Evolutionary conservation across 2,797 vertebrate species (phyloP).

Genomic region (Anguilla anguilla): DNA sequence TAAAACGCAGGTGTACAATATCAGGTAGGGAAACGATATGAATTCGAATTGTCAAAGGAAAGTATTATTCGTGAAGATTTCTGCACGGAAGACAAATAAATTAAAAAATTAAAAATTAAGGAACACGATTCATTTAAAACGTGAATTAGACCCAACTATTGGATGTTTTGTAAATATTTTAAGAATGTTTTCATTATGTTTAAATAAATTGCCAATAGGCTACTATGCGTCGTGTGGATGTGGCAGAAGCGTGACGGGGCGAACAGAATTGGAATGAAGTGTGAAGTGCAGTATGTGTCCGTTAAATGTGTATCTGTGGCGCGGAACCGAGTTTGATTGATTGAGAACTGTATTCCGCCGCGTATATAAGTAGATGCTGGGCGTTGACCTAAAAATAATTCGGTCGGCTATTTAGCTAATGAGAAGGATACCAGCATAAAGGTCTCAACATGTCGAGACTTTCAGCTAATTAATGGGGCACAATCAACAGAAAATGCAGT

Average conservation of each 20-base stretch:
- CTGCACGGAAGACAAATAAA: neutral
- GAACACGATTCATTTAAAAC: neutral
- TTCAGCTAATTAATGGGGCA: slow-evolving; percentile 59
- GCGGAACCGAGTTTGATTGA: neutral
- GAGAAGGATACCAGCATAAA: slow-evolving; percentile 37
- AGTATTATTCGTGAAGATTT: neutral
- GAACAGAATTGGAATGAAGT: neutral
- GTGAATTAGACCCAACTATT: neutral
- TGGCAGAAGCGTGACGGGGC: neutral
- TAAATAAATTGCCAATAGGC: neutral
- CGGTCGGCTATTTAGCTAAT: slow-evolving; percentile 18
- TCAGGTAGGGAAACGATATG: neutral
- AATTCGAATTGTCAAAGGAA: neutral
- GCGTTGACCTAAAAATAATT: slow-evolving; percentile 2
- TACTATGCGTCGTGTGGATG: neutral
- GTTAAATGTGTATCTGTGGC: neutral
- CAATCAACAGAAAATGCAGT: slow-evolving; percentile 49
- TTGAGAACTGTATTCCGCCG: neutral
- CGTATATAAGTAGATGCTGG: neutral
- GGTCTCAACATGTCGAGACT: slow-evolving; percentile 20
- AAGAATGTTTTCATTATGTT: neutral
- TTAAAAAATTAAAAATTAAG: too few species aligned
- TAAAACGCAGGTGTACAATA: neutral
- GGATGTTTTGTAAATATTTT: neutral
- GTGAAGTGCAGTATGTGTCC: neutral